Conservation (phyloP, 2,113 vertebrate species). For the Galbula dea region DNA sequence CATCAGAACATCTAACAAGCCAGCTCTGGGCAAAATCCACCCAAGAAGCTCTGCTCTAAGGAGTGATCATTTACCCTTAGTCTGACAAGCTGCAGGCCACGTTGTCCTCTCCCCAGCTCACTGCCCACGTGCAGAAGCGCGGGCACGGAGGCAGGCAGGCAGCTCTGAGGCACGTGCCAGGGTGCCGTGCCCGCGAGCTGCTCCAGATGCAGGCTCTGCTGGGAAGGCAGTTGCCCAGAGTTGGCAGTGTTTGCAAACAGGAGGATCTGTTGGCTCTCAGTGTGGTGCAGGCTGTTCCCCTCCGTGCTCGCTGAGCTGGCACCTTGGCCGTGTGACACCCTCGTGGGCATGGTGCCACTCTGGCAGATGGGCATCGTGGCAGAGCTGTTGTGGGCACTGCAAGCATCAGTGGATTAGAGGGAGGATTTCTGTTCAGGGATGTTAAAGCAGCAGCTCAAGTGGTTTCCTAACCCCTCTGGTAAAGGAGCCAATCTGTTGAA, state of each 20-base stretch:
- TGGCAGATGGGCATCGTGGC: conserved; percentile 10
- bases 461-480: fast-evolving
- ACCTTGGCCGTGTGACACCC: neutral
- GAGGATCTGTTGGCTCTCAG: neutral
- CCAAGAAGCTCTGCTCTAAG: neutral
- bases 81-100: neutral
- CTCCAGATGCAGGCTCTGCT: neutral
- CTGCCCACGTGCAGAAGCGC: neutral
- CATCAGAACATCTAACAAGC: fast-evolving
- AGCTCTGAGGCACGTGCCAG: neutral
- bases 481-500: neutral
- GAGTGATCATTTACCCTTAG: neutral
- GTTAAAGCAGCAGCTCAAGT: neutral
- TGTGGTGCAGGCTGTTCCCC: neutral
- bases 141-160: fast-evolving
- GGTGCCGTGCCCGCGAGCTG: neutral
- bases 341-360: neutral
- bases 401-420: neutral
- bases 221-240: neutral
- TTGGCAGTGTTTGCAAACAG: conserved; percentile 22
- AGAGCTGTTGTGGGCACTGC: neutral
- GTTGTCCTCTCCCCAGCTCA: neutral
- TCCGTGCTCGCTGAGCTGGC: neutral
- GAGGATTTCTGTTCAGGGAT: neutral
- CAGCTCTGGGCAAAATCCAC: neutral